phyloP scores from a whole-genome alignment of 1,140 invertebrate species.

The Tetragonula clypearis region DNA sequence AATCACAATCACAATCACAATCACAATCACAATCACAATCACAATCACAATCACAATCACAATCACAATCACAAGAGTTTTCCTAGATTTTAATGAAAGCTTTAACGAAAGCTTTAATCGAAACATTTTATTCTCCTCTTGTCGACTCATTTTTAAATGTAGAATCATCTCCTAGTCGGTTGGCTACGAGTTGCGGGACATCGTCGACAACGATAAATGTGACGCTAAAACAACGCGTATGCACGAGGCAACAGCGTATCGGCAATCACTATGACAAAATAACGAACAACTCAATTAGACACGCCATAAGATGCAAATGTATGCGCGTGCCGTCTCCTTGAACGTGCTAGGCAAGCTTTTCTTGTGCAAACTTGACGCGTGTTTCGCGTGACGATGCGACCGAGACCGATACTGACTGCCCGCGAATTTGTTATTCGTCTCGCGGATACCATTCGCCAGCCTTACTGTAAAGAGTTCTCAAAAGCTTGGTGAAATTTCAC shows the following conservation, averaged over 20 bases:
- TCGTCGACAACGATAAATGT: neutral
- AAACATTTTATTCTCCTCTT: too few relatives aligned
- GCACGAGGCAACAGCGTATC: slow-evolving; percentile 1
- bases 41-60: slow-evolving; percentile 3
- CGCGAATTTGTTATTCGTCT: slow-evolving; percentile 19
- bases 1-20: too few relatives aligned
- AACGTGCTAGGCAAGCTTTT: slow-evolving; percentile 60
- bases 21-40: too few relatives aligned
- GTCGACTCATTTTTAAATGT: too few relatives aligned
- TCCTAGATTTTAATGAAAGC: neutral
- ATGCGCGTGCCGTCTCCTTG: slow-evolving; percentile 60
- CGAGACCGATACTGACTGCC: slow-evolving; percentile 1
- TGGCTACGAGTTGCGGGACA: too few relatives aligned
- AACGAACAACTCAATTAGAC: slow-evolving; percentile 72
- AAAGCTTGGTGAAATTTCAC: neutral
- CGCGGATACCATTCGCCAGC: neutral
- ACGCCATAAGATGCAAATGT: slow-evolving; percentile 71
- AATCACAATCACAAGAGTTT: slow-evolving; percentile 23
- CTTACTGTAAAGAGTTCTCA: neutral
- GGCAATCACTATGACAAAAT: slow-evolving; percentile 62
- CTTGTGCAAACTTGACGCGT: slow-evolving; percentile 27
- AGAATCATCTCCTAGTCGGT: too few relatives aligned
- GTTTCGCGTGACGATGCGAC: slow-evolving; percentile 33
- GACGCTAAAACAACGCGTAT: slow-evolving; percentile 54
- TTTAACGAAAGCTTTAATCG: too few relatives aligned